Evolutionary conservation across 2,113 vertebrate genomes (phyloP).

Genomic region (Phodopus roborovskii): DNA sequence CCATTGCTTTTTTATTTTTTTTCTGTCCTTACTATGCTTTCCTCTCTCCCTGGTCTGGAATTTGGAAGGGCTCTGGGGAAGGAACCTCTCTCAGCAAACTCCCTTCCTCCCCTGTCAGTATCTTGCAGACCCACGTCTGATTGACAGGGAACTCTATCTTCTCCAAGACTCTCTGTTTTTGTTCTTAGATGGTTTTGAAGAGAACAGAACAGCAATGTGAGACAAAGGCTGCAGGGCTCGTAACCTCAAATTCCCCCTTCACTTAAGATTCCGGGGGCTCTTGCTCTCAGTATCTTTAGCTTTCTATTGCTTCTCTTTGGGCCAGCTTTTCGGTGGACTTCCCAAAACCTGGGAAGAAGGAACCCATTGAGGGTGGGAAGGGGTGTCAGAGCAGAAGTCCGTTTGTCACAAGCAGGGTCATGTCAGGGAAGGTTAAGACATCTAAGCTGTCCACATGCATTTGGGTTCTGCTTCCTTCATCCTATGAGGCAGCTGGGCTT

Average conservation of each 20-base stretch:
- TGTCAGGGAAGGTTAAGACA: background rate
- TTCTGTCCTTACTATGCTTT: background rate
- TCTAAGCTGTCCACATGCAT: background rate
- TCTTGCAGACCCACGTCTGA: background rate
- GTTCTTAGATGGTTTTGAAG: slow-evolving; percentile 51
- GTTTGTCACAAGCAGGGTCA: background rate
- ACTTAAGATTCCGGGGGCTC: background rate
- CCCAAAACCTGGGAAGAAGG: background rate
- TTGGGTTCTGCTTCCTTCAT: background rate
- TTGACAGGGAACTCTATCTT: background rate
- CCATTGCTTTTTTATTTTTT: background rate
- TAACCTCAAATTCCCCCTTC: background rate
- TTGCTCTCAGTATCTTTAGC: background rate
- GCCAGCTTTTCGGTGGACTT: background rate
- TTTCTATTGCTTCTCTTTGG: background rate
- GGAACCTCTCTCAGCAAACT: background rate
- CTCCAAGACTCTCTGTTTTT: background rate
- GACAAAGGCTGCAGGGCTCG: background rate
- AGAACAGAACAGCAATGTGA: slow-evolving; percentile 45
- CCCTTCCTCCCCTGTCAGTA: background rate
- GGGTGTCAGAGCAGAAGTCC: background rate
- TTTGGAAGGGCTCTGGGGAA: background rate
- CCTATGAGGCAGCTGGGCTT: background rate
- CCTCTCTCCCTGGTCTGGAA: background rate
- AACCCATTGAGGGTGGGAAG: background rate